A percentile compares a stretch with the other conserved stretches of the same genome.
These are phyloP conservation scores for Artibeus lituratus DNA, from an alignment of 2,797 vertebrate genomes.

Conservation along the genomic window DNA sequence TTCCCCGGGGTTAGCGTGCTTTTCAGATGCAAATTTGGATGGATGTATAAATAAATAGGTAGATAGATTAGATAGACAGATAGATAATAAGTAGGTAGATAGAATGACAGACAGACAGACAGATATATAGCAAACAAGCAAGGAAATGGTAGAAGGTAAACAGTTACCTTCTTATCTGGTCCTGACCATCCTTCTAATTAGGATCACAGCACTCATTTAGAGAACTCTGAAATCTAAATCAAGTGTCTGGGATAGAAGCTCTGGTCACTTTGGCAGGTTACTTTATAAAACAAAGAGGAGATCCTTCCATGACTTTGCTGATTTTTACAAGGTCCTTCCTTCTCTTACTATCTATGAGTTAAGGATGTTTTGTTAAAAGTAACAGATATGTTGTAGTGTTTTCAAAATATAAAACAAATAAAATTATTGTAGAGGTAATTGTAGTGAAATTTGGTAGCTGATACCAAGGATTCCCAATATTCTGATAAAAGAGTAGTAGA, in stretches of 20 bases:
- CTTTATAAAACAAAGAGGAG: background rate
- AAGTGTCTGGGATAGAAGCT: background rate
- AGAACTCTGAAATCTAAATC: background rate
- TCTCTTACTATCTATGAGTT: background rate
- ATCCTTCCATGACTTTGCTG: background rate
- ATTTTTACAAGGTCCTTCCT: background rate
- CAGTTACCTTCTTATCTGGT: background rate
- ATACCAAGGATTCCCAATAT: background rate
- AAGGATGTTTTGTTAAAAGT: background rate
- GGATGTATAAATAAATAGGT: background rate
- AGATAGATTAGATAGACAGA: background rate
- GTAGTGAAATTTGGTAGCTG: background rate
- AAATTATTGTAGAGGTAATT: background rate
- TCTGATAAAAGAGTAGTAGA: background rate
- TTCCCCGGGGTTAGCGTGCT: background rate
- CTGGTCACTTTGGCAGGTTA: background rate
- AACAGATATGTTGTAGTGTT: background rate
- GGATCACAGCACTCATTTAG: background rate
- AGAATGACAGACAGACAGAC: background rate
- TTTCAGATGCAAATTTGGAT: background rate
- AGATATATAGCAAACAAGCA: background rate
- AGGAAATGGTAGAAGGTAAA: background rate
- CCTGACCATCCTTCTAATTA: background rate
- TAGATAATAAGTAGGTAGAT: too few species aligned
- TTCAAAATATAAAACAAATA: slow-evolving; percentile 37